Evolutionary conservation across 2,888 invertebrate species (phyloP).

Genomic region (Thyatira batis): DNA sequence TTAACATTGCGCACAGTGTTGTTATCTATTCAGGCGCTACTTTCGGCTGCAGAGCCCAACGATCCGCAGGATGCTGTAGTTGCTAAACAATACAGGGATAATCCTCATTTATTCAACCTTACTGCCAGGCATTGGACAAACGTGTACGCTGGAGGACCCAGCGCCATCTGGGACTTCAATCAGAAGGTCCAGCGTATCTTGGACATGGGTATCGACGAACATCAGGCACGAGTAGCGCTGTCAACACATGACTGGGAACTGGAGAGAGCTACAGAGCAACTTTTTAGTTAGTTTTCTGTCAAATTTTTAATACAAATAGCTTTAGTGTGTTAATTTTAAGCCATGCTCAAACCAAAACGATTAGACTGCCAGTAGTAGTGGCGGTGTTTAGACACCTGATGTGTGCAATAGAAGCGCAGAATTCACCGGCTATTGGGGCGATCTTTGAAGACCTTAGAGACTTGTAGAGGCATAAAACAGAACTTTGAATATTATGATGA

Average conservation of each 20-base stretch:
- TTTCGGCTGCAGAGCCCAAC: constrained; percentile 95
- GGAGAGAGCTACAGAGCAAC: constrained; percentile 92
- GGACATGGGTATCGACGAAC: constrained; percentile 97
- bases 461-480: too few relatives aligned
- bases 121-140: constrained; percentile 99
- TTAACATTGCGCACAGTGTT: constrained; percentile 98
- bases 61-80: constrained; percentile 98
- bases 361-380: neutral
- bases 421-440: neutral
- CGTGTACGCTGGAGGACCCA: constrained; percentile 92
- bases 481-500: too few relatives aligned
- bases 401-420: neutral
- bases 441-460: too few relatives aligned
- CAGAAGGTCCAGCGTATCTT: constrained; percentile 92
- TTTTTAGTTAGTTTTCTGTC: constrained; percentile 57
- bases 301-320: neutral
- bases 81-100: constrained; percentile 97
- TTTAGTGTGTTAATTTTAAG: neutral
- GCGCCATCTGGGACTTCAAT: constrained; percentile 86
- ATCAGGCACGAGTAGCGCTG: constrained; percentile 93
- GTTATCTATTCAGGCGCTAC: constrained; percentile 95
- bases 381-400: neutral
- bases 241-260: constrained; percentile 97
- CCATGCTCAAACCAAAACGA: neutral
- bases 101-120: constrained; percentile 90